A percentile compares a stretch with the other conserved stretches of the same genome.
Conservation (phyloP, 2,797 vertebrate genomes). For the Phoxinus dragarum region DNA sequence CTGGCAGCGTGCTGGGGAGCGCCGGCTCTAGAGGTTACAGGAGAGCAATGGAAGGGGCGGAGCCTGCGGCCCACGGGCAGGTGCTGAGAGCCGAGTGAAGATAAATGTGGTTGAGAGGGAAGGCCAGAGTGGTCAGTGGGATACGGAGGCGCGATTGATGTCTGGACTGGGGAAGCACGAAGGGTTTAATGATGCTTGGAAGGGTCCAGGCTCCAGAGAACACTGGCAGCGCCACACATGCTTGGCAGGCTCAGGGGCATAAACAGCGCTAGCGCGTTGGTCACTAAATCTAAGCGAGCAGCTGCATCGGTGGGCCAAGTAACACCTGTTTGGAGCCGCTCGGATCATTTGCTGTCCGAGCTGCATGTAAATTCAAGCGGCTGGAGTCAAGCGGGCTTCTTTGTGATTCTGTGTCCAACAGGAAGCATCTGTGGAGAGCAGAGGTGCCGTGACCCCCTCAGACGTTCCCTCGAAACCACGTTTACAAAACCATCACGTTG, state of each 20-base stretch:
- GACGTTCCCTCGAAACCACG: neutral
- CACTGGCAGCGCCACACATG: neutral
- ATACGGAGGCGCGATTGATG: slow-evolving; percentile 55
- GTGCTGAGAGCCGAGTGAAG: slow-evolving; percentile 39
- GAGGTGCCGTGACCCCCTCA: neutral
- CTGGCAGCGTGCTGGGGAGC: slow-evolving; percentile 49
- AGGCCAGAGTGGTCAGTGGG: slow-evolving; percentile 49
- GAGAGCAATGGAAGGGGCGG: slow-evolving; percentile 54
- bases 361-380: slow-evolving; percentile 50
- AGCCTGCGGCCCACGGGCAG: slow-evolving; percentile 47
- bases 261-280: slow-evolving; percentile 46
- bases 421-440: slow-evolving; percentile 39
- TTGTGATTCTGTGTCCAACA: slow-evolving; percentile 45
- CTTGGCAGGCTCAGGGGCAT: slow-evolving; percentile 40
- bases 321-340: slow-evolving; percentile 58
- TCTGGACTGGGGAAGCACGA: slow-evolving; percentile 50
- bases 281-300: slow-evolving; percentile 52
- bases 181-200: slow-evolving; percentile 60
- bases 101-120: slow-evolving; percentile 47
- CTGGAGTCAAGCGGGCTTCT: slow-evolving; percentile 47
- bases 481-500: slow-evolving; percentile 13
- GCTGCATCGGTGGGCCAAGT: slow-evolving; percentile 28
- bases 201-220: slow-evolving; percentile 46
- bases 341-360: slow-evolving; percentile 55
- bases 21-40: slow-evolving; percentile 44